Percentiles rank a stretch among this genome's conserved stretches.
phyloP scores from a whole-genome alignment of 2,797 vertebrate species.

The Liasis olivaceus region DNA sequence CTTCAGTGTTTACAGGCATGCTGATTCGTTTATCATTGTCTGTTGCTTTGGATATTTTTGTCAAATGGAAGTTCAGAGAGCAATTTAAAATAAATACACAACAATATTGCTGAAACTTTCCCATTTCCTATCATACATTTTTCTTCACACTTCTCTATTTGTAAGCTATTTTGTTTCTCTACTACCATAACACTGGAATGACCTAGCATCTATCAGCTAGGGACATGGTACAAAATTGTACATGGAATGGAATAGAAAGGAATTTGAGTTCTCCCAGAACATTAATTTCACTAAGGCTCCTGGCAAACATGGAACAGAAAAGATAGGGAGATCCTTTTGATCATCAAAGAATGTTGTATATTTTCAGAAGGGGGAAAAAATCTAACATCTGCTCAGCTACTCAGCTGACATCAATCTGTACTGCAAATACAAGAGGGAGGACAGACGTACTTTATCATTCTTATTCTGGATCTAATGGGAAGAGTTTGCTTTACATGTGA shows the following conservation, averaged over 20 bases:
- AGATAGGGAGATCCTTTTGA: not conserved
- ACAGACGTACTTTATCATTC: not conserved
- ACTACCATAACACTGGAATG: not conserved
- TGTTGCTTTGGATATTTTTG: not conserved
- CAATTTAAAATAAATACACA: not conserved
- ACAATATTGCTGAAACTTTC: not conserved
- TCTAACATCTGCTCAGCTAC: constrained; percentile 17
- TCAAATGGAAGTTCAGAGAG: not conserved
- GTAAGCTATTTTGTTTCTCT: not conserved
- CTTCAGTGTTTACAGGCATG: not conserved
- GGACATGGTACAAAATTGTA: not conserved
- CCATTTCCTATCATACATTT: not conserved
- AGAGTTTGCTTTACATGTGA: constrained; percentile 27
- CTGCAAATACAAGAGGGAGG: not conserved
- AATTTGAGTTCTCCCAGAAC: not conserved
- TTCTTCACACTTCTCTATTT: not conserved
- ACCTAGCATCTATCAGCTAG: not conserved
- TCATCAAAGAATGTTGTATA: constrained; percentile 8
- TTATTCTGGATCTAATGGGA: constrained; percentile 17
- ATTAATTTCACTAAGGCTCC: constrained; percentile 16
- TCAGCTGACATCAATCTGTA: constrained; percentile 19
- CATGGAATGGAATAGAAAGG: not conserved
- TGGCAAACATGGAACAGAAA: constrained; percentile 3
- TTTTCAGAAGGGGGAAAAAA: not conserved
- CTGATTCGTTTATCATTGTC: not conserved